A percentile compares a stretch with the other conserved stretches of the same genome.
Evolutionary conservation across 2,113 vertebrate species (phyloP).

Genomic region (Prionailurus viverrinus): DNA sequence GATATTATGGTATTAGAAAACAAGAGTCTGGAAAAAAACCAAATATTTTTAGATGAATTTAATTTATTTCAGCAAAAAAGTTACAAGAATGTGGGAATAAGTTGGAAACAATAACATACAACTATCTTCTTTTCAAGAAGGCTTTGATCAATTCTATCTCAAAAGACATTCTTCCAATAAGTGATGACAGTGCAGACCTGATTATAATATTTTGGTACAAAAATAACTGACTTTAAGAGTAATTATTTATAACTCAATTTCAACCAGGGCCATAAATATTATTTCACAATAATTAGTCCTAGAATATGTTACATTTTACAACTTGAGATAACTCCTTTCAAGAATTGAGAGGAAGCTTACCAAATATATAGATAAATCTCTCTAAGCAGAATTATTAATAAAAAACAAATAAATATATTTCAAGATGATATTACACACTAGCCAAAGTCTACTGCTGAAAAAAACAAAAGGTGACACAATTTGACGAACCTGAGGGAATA

Average conservation of each 20-base stretch:
- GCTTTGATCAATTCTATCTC: neutral
- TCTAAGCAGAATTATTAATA: neutral
- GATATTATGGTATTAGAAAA: fast-evolving
- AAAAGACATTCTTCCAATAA: neutral
- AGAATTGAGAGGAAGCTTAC: neutral
- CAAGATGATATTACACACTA: neutral
- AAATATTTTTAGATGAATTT: neutral
- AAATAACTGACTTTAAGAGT: neutral
- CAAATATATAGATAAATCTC: neutral
- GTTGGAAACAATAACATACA: neutral
- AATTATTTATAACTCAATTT: neutral
- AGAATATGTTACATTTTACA: neutral
- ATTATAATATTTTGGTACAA: neutral
- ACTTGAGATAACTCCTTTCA: neutral
- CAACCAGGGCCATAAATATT: neutral
- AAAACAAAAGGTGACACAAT: neutral
- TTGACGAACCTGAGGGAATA: neutral
- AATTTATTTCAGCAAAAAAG: neutral
- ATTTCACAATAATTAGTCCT: neutral
- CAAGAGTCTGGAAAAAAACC: neutral
- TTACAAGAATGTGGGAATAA: neutral
- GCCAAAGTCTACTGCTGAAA: neutral
- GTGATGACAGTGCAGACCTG: neutral
- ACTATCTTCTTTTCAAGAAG: neutral
- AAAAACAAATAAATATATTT: neutral